Conservation (phyloP, 2,888 invertebrate genomes). For the Chloroclysta siterata region DNA sequence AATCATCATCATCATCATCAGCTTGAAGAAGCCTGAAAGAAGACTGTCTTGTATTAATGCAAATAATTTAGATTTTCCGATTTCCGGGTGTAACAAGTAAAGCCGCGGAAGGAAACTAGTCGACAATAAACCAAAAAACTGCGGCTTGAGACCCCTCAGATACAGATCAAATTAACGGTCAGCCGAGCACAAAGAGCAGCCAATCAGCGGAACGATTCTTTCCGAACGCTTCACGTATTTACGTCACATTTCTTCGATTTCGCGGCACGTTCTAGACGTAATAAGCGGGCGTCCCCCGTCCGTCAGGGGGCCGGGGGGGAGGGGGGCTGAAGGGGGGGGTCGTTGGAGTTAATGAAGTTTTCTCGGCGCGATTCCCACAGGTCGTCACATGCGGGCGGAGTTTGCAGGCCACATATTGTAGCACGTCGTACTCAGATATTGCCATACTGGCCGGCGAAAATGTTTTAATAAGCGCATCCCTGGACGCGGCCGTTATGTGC, state of each 20-base stretch:
- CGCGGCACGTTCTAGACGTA: slow-evolving; percentile 83
- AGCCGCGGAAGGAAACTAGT: slow-evolving; percentile 21
- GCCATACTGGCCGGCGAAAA: slow-evolving; percentile 80
- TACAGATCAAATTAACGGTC: slow-evolving; percentile 82
- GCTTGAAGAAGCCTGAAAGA: too few relatives aligned
- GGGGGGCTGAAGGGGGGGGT: slow-evolving; percentile 52
- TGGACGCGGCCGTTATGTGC: slow-evolving; percentile 61
- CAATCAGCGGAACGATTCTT: slow-evolving; percentile 80
- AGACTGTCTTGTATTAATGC: background rate
- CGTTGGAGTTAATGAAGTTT: slow-evolving; percentile 85
- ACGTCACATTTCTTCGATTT: slow-evolving; percentile 84
- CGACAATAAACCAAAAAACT: slow-evolving; percentile 76
- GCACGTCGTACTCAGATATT: slow-evolving; percentile 78
- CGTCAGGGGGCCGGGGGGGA: slow-evolving; percentile 49
- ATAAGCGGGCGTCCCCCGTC: slow-evolving; percentile 71
- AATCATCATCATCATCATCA: too few relatives aligned
- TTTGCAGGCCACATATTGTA: slow-evolving; percentile 80
- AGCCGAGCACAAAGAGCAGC: slow-evolving; percentile 75
- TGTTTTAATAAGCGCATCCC: slow-evolving; percentile 84
- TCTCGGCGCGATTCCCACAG: slow-evolving; percentile 84
- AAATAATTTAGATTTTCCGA: background rate
- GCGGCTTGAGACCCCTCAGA: slow-evolving; percentile 55
- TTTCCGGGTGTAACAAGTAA: background rate
- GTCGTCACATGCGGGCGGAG: slow-evolving; percentile 83
- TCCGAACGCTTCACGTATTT: slow-evolving; percentile 76